A percentile compares a stretch with the other conserved stretches of the same genome.
These are phyloP conservation scores for Nyleta sp. DNA, from an alignment of 2,888 invertebrate genomes.

Conservation along the genomic window DNA sequence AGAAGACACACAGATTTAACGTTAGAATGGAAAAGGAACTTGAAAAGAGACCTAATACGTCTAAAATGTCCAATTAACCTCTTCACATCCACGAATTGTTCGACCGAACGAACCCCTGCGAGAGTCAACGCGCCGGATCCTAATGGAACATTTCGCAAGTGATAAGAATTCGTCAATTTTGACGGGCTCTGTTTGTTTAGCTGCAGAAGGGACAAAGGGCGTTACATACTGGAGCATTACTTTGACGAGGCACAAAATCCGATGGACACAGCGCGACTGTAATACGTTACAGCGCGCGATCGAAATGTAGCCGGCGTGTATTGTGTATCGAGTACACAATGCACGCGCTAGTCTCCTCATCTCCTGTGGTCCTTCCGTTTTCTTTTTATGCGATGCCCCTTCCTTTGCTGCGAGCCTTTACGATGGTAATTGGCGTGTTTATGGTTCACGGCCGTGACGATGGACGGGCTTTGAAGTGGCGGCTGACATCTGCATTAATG, in stretches of 20 bases:
- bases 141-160: background rate
- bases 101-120: too few relatives aligned
- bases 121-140: too few relatives aligned
- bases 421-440: constrained; percentile 77
- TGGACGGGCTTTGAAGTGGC: constrained; percentile 75
- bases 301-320: constrained; percentile 52
- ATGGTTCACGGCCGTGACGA: constrained; percentile 71
- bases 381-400: constrained; percentile 63
- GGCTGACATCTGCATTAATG: constrained; percentile 75
- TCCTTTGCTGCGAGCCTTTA: constrained; percentile 70
- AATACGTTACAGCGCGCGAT: constrained; percentile 42
- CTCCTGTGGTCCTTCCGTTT: constrained; percentile 63
- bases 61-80: too few relatives aligned
- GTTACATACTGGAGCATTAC: constrained; percentile 44
- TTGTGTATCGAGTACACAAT: constrained; percentile 56
- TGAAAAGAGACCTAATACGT: too few relatives aligned
- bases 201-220: constrained; percentile 30
- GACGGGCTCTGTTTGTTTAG: constrained; percentile 21
- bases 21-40: too few relatives aligned
- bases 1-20: too few relatives aligned
- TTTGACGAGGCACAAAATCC: constrained; percentile 50
- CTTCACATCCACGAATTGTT: too few relatives aligned
- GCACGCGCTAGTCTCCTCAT: constrained; percentile 53
- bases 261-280: constrained; percentile 50
- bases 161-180: constrained; percentile 29